Conservation (phyloP, 1,140 invertebrate genomes). For the Pseudachorutes palmiensis region DNA sequence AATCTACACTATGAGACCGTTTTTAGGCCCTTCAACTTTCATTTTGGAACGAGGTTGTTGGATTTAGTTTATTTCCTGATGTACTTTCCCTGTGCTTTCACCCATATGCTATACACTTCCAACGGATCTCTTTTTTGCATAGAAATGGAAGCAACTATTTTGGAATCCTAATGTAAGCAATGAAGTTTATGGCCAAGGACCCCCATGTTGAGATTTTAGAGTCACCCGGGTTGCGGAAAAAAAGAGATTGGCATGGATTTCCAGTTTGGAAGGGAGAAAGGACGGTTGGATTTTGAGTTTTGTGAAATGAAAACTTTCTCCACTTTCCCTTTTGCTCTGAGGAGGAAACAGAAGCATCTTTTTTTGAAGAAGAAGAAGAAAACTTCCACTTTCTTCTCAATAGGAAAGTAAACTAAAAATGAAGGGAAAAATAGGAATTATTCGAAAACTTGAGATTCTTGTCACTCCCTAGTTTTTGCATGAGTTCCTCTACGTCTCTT, state of each 20-base stretch:
- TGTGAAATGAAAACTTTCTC: slow-evolving; percentile 26
- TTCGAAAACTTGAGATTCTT: slow-evolving; percentile 14
- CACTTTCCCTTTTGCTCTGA: slow-evolving; percentile 11
- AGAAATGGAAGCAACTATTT: not conserved
- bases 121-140: not conserved
- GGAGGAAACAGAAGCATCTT: not conserved
- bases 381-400: not conserved
- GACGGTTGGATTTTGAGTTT: not conserved
- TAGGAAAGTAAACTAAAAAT: not conserved
- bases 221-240: slow-evolving; percentile 6
- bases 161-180: slow-evolving; percentile 6
- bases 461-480: not conserved
- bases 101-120: too few relatives aligned
- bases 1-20: too few relatives aligned
- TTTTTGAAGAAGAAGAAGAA: not conserved
- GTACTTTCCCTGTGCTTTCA: too few relatives aligned
- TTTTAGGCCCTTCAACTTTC: too few relatives aligned
- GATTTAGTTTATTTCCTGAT: too few relatives aligned
- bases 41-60: too few relatives aligned
- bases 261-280: not conserved
- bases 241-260: slow-evolving; percentile 19
- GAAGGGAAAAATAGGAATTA: slow-evolving; percentile 7
- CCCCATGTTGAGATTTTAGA: slow-evolving; percentile 26
- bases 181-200: slow-evolving; percentile 6
- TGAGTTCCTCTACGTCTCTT: not conserved